A percentile compares a stretch with the other conserved stretches of the same genome.
Conservation (phyloP, 2,113 vertebrate species). For the Sylvilagus bachmani region DNA sequence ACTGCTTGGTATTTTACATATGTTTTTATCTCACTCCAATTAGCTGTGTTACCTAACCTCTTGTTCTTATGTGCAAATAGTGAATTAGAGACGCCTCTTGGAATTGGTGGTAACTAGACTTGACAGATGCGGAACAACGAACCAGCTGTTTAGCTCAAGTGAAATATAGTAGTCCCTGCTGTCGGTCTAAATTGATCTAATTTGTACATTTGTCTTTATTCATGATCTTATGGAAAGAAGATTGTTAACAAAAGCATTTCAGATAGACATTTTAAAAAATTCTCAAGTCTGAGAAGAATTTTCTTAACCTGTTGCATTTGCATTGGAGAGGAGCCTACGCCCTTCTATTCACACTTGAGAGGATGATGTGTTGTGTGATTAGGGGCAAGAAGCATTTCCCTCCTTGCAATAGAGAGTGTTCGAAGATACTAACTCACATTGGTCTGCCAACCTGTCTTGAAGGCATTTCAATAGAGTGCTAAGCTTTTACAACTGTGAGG, state of each 20-base stretch:
- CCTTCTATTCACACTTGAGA: neutral
- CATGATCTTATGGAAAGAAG: neutral
- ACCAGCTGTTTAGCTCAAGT: conserved; percentile 39
- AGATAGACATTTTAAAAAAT: neutral
- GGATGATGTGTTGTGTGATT: no score
- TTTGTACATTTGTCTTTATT: conserved; percentile 37
- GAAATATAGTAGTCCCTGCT: neutral
- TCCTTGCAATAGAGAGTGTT: neutral
- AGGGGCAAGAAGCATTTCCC: neutral
- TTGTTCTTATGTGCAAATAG: conserved; percentile 50
- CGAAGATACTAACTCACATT: neutral
- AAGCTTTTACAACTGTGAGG: neutral
- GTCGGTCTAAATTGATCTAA: conserved; percentile 6
- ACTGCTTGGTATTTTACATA: neutral
- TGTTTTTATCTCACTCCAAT: conserved; percentile 44
- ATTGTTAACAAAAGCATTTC: neutral
- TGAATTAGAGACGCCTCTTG: neutral
- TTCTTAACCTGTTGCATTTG: neutral
- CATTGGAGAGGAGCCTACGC: neutral
- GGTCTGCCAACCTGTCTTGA: neutral
- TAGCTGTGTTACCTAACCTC: conserved; percentile 55
- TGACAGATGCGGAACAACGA: conserved; percentile 45
- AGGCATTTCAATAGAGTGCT: neutral
- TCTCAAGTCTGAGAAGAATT: neutral
- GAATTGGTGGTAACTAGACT: conserved; percentile 7